Percentiles rank a stretch among this genome's conserved stretches.
Evolutionary conservation across 2,888 invertebrate species (phyloP).

Genomic region (Pogonocherus hispidulus): DNA sequence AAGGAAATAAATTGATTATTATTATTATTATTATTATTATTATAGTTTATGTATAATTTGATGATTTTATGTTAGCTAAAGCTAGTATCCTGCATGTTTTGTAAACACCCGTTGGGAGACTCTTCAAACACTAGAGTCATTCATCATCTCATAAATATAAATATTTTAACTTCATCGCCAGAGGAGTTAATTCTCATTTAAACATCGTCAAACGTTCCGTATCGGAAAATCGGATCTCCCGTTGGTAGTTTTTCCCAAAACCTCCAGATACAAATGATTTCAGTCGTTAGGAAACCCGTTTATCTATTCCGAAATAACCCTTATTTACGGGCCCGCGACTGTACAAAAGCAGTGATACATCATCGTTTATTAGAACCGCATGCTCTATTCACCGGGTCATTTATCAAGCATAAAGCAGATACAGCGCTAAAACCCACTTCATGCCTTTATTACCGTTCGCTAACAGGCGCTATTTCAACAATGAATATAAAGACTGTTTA

Average conservation of each 20-base stretch:
- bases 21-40: too few relatives aligned
- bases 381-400: conserved; percentile 56
- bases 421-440: conserved; percentile 13
- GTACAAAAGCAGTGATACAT: conserved; percentile 57
- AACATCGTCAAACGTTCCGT: not conserved
- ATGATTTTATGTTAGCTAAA: too few relatives aligned
- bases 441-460: conserved; percentile 22
- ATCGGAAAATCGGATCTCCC: conserved; percentile 15
- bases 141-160: not conserved
- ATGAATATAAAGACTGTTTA: conserved; percentile 8
- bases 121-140: too few relatives aligned
- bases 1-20: too few relatives aligned
- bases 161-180: not conserved
- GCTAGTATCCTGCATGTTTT: too few relatives aligned
- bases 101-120: too few relatives aligned
- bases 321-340: conserved; percentile 52
- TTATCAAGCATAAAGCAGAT: conserved; percentile 53
- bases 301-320: conserved; percentile 44
- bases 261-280: conserved; percentile 40
- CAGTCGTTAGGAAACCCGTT: conserved; percentile 44
- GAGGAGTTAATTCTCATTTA: not conserved
- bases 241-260: conserved; percentile 12
- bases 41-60: too few relatives aligned
- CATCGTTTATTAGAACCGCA: conserved; percentile 60
- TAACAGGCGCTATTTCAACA: conserved; percentile 14